A percentile compares a stretch with the other conserved stretches of the same genome.
Evolutionary conservation across 2,888 invertebrate genomes (phyloP).

Genomic region (Rotaria socialis): DNA sequence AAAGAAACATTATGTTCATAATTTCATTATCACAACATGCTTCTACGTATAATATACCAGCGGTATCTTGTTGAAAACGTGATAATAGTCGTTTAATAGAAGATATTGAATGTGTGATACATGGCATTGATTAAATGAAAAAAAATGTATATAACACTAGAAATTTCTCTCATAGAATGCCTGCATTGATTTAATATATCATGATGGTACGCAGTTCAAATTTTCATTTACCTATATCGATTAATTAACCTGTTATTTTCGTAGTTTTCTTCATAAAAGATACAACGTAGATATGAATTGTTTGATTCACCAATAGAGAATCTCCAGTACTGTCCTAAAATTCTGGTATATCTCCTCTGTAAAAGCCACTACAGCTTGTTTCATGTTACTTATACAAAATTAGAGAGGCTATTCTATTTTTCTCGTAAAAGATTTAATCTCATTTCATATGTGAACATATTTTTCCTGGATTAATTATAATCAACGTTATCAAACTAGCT

Average conservation of each 20-base stretch:
- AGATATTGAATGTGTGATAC: neutral
- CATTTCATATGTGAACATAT: neutral
- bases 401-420: neutral
- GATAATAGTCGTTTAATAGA: neutral
- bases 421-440: neutral
- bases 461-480: neutral
- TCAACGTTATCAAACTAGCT: constrained; percentile 21
- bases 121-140: neutral
- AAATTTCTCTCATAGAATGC: neutral
- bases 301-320: too few relatives aligned
- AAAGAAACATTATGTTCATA: neutral
- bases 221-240: too few relatives aligned
- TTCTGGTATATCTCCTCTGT: too few relatives aligned
- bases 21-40: constrained; percentile 1
- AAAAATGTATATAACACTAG: neutral
- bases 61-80: neutral
- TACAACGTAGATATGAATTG: neutral
- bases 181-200: too few relatives aligned
- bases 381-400: too few relatives aligned
- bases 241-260: too few relatives aligned
- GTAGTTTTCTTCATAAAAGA: too few relatives aligned
- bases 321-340: too few relatives aligned
- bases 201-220: too few relatives aligned
- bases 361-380: too few relatives aligned
- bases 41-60: neutral